These are phyloP conservation scores for Aporophyla nigra DNA, from an alignment of 2,888 invertebrate genomes.

Conservation along the genomic window DNA sequence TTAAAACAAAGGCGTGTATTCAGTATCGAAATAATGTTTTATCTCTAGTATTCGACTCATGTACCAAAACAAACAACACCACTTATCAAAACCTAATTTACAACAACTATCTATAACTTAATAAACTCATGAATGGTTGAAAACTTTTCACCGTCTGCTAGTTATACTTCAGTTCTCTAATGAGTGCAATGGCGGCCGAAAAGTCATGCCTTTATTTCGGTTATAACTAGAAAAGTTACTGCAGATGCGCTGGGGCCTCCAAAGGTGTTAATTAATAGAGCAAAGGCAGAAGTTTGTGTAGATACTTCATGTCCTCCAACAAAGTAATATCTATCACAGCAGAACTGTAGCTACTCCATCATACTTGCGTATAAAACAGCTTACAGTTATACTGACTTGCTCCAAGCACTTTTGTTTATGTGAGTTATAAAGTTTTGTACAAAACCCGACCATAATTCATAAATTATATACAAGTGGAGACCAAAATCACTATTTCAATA, in stretches of 20 bases:
- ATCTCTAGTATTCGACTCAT: neutral
- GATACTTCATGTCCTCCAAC: conserved; percentile 11
- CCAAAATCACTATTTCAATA: conserved; percentile 32
- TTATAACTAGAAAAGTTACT: conserved; percentile 36
- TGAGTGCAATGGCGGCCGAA: conserved; percentile 26
- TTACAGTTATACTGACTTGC: neutral
- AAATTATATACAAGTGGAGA: conserved; percentile 16
- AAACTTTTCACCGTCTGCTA: conserved; percentile 36
- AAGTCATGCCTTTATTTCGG: conserved; percentile 35
- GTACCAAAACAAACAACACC: conserved; percentile 10
- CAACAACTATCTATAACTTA: conserved; percentile 25
- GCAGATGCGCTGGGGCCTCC: conserved; percentile 21
- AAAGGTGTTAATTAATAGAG: conserved; percentile 46
- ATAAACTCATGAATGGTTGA: conserved; percentile 28
- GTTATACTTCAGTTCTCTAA: conserved; percentile 32
- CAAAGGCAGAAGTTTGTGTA: conserved; percentile 30
- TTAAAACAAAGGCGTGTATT: conserved; percentile 3
- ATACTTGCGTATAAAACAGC: neutral
- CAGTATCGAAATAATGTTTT: neutral
- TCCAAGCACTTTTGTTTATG: neutral
- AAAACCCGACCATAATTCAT: conserved; percentile 8
- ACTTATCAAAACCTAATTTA: conserved; percentile 25
- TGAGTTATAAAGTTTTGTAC: neutral
- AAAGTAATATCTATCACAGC: neutral
- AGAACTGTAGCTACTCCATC: neutral